Evolutionary conservation across 2,113 vertebrate genomes (phyloP).

Genomic region (Micronycteris hirsuta): DNA sequence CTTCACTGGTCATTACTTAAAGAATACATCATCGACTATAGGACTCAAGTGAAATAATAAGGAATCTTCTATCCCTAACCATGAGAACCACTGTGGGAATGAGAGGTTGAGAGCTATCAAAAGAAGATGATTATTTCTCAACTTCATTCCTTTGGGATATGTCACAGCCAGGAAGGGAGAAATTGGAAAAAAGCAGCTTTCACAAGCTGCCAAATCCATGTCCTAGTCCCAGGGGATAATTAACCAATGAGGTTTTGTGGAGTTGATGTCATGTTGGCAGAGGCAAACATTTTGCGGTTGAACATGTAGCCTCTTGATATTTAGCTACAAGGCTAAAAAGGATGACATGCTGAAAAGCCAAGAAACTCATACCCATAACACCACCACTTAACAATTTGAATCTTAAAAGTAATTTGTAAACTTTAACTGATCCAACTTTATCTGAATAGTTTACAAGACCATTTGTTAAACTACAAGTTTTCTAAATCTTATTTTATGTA

Average conservation of each 20-base stretch:
- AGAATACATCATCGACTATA: neutral
- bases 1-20: neutral
- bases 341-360: conserved; percentile 62
- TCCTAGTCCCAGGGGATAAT: conserved; percentile 63
- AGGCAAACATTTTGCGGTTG: conserved; percentile 53
- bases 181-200: conserved; percentile 71
- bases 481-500: conserved; percentile 58
- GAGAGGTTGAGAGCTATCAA: conserved; percentile 51
- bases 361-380: conserved; percentile 30
- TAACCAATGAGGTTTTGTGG: conserved; percentile 62
- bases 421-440: conserved; percentile 52
- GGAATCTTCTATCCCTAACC: neutral
- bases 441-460: conserved; percentile 30
- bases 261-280: conserved; percentile 74
- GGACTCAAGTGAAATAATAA: conserved; percentile 32
- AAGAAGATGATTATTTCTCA: conserved; percentile 68
- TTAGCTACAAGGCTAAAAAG: conserved; percentile 63
- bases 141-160: conserved; percentile 75
- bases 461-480: conserved; percentile 53
- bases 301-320: conserved; percentile 71
- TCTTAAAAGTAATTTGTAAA: conserved; percentile 55
- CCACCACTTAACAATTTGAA: conserved; percentile 58
- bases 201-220: conserved; percentile 70
- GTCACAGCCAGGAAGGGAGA: conserved; percentile 72
- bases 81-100: conserved; percentile 73